Percentiles rank a stretch among this genome's conserved stretches.
Evolutionary conservation across 64 coral and sea anemone genomes (phyloP).

Genomic region (Montipora capricornis): DNA sequence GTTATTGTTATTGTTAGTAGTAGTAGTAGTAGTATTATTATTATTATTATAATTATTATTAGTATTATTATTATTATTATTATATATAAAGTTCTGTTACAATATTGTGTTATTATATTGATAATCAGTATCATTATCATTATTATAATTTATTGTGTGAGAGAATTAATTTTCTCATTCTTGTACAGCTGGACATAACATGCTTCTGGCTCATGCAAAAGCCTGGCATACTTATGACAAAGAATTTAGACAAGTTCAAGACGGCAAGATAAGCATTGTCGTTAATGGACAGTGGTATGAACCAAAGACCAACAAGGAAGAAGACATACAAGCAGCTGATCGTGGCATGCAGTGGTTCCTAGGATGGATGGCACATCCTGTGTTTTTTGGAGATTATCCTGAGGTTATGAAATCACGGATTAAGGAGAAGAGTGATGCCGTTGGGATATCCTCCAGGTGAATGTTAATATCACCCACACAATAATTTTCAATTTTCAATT

Average conservation of each 20-base stretch:
- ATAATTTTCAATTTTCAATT: too few relatives aligned
- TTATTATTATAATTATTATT: too few relatives aligned
- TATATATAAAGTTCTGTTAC: too few relatives aligned
- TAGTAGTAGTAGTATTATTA: too few relatives aligned
- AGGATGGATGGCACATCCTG: constrained; percentile 92
- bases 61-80: too few relatives aligned
- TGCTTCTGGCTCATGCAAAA: constrained; percentile 90
- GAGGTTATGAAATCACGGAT: constrained; percentile 78
- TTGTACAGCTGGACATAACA: constrained; percentile 80
- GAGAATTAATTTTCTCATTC: background rate
- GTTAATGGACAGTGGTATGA: constrained; percentile 90
- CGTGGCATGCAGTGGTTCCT: constrained; percentile 93
- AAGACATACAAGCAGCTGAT: constrained; percentile 74
- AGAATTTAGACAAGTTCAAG: constrained; percentile 77
- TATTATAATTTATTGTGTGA: background rate
- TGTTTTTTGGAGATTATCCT: constrained; percentile 88
- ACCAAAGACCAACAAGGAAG: constrained; percentile 59
- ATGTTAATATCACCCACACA: background rate
- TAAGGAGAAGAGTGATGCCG: constrained; percentile 55
- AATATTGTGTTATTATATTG: too few relatives aligned
- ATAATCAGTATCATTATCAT: too few relatives aligned
- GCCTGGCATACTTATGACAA: constrained; percentile 97
- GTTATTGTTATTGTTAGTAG: too few relatives aligned
- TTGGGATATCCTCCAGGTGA: constrained; percentile 68
- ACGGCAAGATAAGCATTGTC: constrained; percentile 88